These are phyloP conservation scores for Trochalopteron elliotii DNA, from an alignment of 2,113 vertebrate genomes.

Conservation along the genomic window DNA sequence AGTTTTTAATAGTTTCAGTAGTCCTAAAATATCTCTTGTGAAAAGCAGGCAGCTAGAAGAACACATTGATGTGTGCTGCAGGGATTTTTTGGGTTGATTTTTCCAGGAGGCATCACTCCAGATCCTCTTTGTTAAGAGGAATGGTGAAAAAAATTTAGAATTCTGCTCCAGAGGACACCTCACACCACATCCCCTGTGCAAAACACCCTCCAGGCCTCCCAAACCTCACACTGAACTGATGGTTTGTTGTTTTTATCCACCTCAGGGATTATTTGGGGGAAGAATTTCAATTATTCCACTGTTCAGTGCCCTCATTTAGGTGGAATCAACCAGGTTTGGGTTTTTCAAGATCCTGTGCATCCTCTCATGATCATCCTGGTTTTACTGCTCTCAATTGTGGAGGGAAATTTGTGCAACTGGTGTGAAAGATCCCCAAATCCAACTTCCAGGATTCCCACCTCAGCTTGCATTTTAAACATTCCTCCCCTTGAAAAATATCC, in stretches of 20 bases:
- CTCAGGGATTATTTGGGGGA: neutral
- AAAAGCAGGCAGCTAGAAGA: neutral
- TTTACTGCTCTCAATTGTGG: accelerated
- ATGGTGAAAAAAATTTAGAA: neutral
- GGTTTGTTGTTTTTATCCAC: neutral
- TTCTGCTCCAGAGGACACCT: neutral
- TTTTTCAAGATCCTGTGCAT: neutral
- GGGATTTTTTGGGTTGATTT: neutral
- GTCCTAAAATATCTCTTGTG: neutral
- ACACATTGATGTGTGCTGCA: accelerated
- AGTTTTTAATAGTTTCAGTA: neutral
- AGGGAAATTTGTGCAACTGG: neutral
- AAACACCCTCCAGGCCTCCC: neutral
- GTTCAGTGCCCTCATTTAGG: too few species aligned
- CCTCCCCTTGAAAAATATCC: neutral
- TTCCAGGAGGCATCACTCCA: neutral
- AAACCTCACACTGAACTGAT: accelerated
- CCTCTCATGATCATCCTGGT: accelerated
- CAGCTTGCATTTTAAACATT: neutral
- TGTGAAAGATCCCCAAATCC: neutral
- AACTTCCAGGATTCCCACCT: neutral
- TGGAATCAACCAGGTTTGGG: neutral
- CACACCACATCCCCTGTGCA: neutral
- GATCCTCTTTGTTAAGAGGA: neutral
- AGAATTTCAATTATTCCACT: neutral